Percentiles rank a stretch among this genome's conserved stretches.
phyloP scores from a whole-genome alignment of 2,797 vertebrate species.

The Gobionotothen gibberifrons region DNA sequence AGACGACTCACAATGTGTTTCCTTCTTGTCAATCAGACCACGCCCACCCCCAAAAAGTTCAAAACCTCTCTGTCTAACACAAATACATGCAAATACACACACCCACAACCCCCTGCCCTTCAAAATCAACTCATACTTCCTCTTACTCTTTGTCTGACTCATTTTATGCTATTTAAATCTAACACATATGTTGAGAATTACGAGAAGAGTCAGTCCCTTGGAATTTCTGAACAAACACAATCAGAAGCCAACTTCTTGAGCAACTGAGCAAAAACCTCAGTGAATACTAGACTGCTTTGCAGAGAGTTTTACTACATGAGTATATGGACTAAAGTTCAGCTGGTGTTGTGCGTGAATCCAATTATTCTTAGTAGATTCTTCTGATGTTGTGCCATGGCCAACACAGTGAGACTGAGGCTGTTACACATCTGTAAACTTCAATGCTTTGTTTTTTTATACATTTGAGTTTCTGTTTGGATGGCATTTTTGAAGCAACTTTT shows the following conservation, averaged over 20 bases:
- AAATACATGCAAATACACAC: too few species aligned
- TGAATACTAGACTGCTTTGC: not conserved
- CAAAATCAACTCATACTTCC: not conserved
- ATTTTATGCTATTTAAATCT: not conserved
- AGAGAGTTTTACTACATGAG: not conserved
- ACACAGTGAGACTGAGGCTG: not conserved
- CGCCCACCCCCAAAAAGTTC: too few species aligned
- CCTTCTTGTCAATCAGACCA: too few species aligned
- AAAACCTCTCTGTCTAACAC: too few species aligned
- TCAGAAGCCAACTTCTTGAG: too few species aligned
- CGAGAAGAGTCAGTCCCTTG: not conserved
- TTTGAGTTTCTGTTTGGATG: constrained; percentile 38
- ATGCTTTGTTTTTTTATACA: constrained; percentile 19
- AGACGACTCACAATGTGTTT: too few species aligned
- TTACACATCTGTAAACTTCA: constrained; percentile 7
- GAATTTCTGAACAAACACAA: not conserved
- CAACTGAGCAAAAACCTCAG: not conserved
- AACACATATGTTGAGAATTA: too few species aligned
- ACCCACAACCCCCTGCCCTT: not conserved
- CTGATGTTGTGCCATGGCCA: not conserved
- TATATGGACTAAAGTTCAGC: not conserved
- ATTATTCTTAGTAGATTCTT: constrained; percentile 6
- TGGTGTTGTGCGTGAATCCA: not conserved
- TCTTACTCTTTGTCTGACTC: not conserved
- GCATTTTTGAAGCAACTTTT: not conserved